A percentile compares a stretch with the other conserved stretches of the same genome.
These are phyloP conservation scores for Cyprinodon tularosa DNA, from an alignment of 2,113 vertebrate genomes.

Conservation along the genomic window DNA sequence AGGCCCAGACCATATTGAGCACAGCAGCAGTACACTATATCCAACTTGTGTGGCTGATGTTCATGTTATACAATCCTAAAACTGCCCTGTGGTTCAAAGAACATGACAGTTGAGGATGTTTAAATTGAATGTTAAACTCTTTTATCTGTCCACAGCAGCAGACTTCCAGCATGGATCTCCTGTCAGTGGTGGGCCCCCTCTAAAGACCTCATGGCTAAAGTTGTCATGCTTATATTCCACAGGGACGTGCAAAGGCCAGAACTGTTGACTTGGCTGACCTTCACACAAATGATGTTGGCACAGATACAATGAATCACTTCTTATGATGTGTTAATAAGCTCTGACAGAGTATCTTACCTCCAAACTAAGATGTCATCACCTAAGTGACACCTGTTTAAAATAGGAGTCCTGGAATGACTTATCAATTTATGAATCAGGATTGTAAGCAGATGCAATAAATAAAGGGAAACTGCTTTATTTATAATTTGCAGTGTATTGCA, in stretches of 20 bases:
- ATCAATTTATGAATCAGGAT: conserved; percentile 72
- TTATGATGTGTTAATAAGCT: conserved; percentile 80
- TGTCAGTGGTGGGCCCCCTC: conserved; percentile 35
- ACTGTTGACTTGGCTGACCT: conserved; percentile 57
- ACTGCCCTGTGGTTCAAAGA: background rate
- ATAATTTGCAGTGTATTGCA: no score
- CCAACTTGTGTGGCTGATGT: background rate
- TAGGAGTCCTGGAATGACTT: conserved; percentile 76
- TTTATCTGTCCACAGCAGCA: conserved; percentile 40
- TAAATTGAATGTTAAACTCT: conserved; percentile 25
- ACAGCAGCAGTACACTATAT: background rate
- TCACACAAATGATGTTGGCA: conserved; percentile 64
- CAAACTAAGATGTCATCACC: conserved; percentile 80
- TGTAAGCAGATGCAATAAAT: conserved; percentile 49
- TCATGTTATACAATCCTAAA: conserved; percentile 5
- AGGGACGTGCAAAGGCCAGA: conserved; percentile 46
- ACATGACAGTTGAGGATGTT: background rate
- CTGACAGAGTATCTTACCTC: conserved; percentile 73
- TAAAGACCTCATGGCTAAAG: conserved; percentile 55
- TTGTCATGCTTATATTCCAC: conserved; percentile 37
- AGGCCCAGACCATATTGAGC: background rate
- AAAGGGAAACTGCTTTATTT: conserved; percentile 1
- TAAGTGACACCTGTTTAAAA: conserved; percentile 83
- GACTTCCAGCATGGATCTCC: conserved; percentile 11
- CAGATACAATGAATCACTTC: conserved; percentile 76